Conservation (phyloP, 2,797 vertebrate species). For the Sitta carolinensis region DNA sequence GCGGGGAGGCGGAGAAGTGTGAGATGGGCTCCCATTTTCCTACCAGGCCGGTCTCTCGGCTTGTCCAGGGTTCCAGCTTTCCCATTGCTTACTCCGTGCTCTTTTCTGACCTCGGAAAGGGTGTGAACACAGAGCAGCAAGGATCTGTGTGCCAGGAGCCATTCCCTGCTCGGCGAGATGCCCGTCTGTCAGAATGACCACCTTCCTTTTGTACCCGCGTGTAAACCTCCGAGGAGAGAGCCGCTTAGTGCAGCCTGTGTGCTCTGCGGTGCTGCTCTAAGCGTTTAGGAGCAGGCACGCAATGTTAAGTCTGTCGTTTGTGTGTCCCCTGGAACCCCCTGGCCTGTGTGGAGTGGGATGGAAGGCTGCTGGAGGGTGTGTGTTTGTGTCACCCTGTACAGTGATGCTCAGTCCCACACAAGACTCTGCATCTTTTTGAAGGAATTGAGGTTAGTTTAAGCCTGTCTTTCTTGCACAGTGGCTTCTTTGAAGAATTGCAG, state of each 20-base stretch:
- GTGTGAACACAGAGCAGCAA: fast-evolving
- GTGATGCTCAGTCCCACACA: neutral
- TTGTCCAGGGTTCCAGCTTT: too few species aligned
- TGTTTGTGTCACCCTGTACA: neutral
- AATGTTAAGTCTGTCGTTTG: fast-evolving
- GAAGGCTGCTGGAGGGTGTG: neutral
- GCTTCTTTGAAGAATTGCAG: neutral
- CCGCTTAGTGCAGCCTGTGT: fast-evolving
- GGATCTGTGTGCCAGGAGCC: fast-evolving
- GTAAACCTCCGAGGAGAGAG: fast-evolving
- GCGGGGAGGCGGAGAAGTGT: fast-evolving
- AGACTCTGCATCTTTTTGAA: neutral
- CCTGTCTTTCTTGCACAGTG: neutral
- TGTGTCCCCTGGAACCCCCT: neutral
- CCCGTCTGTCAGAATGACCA: fast-evolving
- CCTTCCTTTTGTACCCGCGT: fast-evolving
- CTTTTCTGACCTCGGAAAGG: fast-evolving
- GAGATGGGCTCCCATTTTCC: fast-evolving
- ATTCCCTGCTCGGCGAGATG: neutral
- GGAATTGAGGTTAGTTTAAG: neutral
- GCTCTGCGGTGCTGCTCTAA: neutral
- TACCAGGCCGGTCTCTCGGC: neutral
- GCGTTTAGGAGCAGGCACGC: fast-evolving
- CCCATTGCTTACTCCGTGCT: fast-evolving
- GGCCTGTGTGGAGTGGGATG: fast-evolving